phyloP scores from a whole-genome alignment of 2,888 invertebrate species.

The Epirrita christyi region DNA sequence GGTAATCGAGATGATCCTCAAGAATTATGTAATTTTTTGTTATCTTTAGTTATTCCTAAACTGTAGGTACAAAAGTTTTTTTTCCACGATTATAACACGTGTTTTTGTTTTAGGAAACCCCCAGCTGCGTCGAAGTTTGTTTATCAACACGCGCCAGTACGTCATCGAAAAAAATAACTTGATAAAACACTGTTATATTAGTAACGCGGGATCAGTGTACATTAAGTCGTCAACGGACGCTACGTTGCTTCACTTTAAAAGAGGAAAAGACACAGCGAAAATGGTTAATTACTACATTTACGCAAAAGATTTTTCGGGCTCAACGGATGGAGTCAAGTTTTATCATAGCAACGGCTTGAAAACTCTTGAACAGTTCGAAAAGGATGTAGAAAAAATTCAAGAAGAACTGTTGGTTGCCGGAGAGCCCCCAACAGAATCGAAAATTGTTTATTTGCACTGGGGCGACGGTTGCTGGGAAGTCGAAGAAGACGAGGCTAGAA shows the following conservation, averaged over 20 bases:
- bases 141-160: neutral
- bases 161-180: neutral
- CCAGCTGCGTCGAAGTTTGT: neutral
- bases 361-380: conserved; percentile 42
- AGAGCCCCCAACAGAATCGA: conserved; percentile 33
- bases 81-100: neutral
- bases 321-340: conserved; percentile 12
- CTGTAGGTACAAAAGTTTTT: neutral
- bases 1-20: neutral
- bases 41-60: neutral
- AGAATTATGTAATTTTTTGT: neutral
- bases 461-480: conserved; percentile 42
- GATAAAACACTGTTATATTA: neutral
- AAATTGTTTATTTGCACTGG: conserved; percentile 51
- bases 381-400: conserved; percentile 40
- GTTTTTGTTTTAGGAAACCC: conserved; percentile 1
- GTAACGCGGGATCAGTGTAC: conserved; percentile 1
- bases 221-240: conserved; percentile 6
- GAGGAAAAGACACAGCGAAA: conserved; percentile 11
- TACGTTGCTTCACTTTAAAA: conserved; percentile 9
- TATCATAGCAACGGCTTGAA: conserved; percentile 44
- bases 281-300: conserved; percentile 40
- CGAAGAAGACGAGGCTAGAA: conserved; percentile 35
- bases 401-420: conserved; percentile 25
- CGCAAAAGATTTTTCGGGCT: conserved; percentile 39